Percentiles rank a stretch among this genome's conserved stretches.
phyloP scores from a whole-genome alignment of 1,140 invertebrate genomes.

The Conus betulinus region DNA sequence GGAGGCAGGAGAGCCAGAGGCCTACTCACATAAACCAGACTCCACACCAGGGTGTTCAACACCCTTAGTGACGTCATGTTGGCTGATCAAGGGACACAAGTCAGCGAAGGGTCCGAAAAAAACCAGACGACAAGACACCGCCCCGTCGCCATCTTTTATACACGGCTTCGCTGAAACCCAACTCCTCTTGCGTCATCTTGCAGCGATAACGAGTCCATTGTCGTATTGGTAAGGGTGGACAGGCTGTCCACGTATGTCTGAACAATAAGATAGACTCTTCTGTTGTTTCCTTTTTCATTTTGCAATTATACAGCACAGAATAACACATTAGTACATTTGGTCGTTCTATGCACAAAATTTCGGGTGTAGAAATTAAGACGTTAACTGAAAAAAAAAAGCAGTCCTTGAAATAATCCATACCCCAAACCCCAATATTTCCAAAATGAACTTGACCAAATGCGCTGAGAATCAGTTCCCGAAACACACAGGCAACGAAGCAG shows the following conservation, averaged over 20 bases:
- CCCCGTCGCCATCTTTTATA: background rate
- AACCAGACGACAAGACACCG: background rate
- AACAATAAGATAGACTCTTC: too few species aligned
- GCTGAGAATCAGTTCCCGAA: too few species aligned
- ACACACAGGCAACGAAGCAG: too few species aligned
- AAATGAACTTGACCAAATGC: too few species aligned
- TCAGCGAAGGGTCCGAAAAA: background rate
- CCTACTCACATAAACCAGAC: background rate
- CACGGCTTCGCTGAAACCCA: background rate
- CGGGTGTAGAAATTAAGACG: too few species aligned
- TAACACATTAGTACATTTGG: too few species aligned
- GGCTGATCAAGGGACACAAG: background rate
- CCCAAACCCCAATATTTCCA: too few species aligned
- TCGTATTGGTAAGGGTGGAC: background rate
- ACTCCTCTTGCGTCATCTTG: background rate
- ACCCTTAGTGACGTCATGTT: background rate
- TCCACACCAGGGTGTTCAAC: background rate
- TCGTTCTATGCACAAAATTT: too few species aligned
- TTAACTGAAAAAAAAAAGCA: too few species aligned
- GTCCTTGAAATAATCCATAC: too few species aligned
- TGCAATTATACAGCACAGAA: too few species aligned
- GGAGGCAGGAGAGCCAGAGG: background rate
- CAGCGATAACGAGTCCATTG: background rate
- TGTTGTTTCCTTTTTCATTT: too few species aligned
- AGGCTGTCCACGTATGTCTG: background rate